Conservation (phyloP, 2,797 vertebrate genomes). For the Notolabrus celidotus region DNA sequence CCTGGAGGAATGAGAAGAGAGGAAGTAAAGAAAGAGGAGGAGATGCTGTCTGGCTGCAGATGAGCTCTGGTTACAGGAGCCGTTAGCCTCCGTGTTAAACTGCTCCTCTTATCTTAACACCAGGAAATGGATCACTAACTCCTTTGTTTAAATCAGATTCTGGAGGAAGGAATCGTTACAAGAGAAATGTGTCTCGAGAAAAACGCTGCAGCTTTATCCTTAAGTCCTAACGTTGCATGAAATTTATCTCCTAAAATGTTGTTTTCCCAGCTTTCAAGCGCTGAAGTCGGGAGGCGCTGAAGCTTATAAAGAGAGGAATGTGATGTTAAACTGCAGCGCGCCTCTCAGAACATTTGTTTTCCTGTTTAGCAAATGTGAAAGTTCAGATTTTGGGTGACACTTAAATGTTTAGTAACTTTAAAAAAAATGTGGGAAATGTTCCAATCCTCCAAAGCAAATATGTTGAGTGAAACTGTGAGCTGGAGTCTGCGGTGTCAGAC, state of each 20-base stretch:
- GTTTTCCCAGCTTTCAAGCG: constrained; percentile 21
- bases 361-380: constrained; percentile 18
- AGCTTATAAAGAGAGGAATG: constrained; percentile 2
- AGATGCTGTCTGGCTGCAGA: constrained; percentile 62
- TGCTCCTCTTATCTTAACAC: constrained; percentile 60
- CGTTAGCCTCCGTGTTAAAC: constrained; percentile 59
- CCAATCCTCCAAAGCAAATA: constrained; percentile 1
- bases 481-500: constrained; percentile 17
- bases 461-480: constrained; percentile 1
- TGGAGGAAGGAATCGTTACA: constrained; percentile 54
- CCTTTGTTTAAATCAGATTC: constrained; percentile 66
- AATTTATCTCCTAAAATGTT: constrained; percentile 23
- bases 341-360: constrained; percentile 11
- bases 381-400: background rate
- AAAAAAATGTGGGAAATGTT: constrained; percentile 3
- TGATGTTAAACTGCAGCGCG: background rate
- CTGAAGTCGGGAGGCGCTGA: background rate
- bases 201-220: constrained; percentile 28
- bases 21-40: constrained; percentile 12
- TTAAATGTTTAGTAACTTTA: background rate
- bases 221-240: constrained; percentile 21
- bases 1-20: constrained; percentile 50
- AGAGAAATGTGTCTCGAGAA: constrained; percentile 37
- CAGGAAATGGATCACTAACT: constrained; percentile 67
- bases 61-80: constrained; percentile 60